These are phyloP conservation scores for Melinopterus prodromus DNA, from an alignment of 2,888 invertebrate genomes.

Conservation along the genomic window DNA sequence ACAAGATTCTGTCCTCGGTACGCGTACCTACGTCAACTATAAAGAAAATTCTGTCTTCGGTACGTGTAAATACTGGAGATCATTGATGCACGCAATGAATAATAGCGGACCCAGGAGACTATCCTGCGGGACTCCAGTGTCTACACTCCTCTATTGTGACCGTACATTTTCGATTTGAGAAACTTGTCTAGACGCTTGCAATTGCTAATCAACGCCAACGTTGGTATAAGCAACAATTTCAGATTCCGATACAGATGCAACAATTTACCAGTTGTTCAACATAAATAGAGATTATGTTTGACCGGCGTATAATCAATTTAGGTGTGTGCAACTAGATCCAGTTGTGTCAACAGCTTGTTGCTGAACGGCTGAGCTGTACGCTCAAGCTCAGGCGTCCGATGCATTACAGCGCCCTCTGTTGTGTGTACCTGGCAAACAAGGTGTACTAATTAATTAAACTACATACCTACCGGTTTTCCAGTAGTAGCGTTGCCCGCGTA, in stretches of 20 bases:
- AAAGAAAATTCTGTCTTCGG: too few relatives aligned
- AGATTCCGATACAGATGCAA: background rate
- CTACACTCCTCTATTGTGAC: too few relatives aligned
- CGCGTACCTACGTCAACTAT: too few relatives aligned
- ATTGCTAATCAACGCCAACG: too few relatives aligned
- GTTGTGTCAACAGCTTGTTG: constrained; percentile 7
- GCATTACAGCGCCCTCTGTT: background rate
- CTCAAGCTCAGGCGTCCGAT: constrained; percentile 5
- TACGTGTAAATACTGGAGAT: too few relatives aligned
- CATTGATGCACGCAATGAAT: too few relatives aligned
- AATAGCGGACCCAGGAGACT: too few relatives aligned
- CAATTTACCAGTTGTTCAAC: constrained; percentile 16
- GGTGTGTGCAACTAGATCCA: background rate
- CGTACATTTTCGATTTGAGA: too few relatives aligned
- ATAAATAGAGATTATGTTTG: constrained; percentile 24
- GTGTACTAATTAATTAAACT: constrained; percentile 18
- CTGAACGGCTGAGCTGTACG: constrained; percentile 8
- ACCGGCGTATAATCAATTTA: constrained; percentile 17
- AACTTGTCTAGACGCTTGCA: too few relatives aligned
- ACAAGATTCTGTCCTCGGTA: too few relatives aligned
- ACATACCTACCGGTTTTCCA: background rate
- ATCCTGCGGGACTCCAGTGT: too few relatives aligned
- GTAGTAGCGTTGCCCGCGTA: background rate
- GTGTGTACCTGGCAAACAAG: constrained; percentile 12
- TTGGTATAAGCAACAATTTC: background rate